phyloP scores from a whole-genome alignment of 2,797 vertebrate genomes.

The Acropternis orthonyx region DNA sequence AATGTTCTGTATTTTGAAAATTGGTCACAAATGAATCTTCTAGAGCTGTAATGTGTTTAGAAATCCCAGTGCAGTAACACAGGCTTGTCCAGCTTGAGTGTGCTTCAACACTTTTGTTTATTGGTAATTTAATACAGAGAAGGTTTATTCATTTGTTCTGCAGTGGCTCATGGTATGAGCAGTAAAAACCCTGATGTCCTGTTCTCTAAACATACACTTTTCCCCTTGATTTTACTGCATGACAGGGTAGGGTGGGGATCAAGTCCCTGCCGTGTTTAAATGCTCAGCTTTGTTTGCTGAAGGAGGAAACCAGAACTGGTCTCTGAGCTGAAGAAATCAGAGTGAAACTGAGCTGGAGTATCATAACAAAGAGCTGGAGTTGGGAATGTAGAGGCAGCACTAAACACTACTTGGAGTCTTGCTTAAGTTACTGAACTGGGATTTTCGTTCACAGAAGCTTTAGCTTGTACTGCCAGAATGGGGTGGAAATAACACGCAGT shows the following conservation, averaged over 20 bases:
- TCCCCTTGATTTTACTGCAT: neutral
- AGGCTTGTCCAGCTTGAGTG: neutral
- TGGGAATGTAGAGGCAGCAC: neutral
- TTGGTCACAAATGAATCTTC: neutral
- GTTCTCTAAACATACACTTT: neutral
- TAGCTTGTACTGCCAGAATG: neutral
- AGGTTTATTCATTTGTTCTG: neutral
- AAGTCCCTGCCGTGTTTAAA: neutral
- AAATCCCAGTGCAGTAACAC: constrained; percentile 15
- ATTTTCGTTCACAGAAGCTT: constrained; percentile 8
- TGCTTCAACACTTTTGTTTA: neutral
- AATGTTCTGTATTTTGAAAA: constrained; percentile 8
- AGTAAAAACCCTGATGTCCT: neutral
- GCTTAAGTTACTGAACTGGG: constrained; percentile 11
- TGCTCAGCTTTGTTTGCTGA: neutral
- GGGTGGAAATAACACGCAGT: neutral
- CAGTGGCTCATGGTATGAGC: neutral
- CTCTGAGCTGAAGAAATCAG: neutral
- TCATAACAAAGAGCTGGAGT: neutral
- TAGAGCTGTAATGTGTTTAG: neutral
- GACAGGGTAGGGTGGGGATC: accelerated
- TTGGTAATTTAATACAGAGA: neutral
- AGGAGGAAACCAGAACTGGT: neutral
- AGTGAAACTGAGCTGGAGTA: neutral
- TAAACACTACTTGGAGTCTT: neutral